Evolutionary conservation across 2,888 invertebrate species (phyloP).

Genomic region (Odontocerum albicorne): DNA sequence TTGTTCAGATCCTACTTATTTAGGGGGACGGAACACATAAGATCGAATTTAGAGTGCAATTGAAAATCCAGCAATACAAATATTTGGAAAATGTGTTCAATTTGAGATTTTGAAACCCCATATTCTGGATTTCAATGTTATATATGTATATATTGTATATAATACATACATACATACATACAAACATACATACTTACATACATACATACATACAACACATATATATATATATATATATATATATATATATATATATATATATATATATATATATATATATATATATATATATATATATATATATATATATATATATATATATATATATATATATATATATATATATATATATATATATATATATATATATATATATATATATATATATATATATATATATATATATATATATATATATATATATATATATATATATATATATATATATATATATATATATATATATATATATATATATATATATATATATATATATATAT

Average conservation of each 20-base stretch:
- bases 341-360: conserved; percentile 6
- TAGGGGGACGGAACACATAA: no score
- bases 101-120: no score
- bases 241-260: conserved; percentile 6
- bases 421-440: conserved; percentile 6
- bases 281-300: conserved; percentile 5
- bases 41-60: no score
- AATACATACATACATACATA: conserved; percentile 7
- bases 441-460: conserved; percentile 5
- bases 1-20: no score
- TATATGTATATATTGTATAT: no score
- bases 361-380: conserved; percentile 5
- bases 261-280: conserved; percentile 5
- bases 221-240: conserved; percentile 6
- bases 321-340: conserved; percentile 6
- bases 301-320: conserved; percentile 6
- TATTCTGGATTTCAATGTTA: no score
- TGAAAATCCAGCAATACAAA: no score
- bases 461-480: conserved; percentile 6
- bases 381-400: conserved; percentile 7
- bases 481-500: conserved; percentile 6
- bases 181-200: conserved; percentile 3
- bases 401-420: conserved; percentile 5
- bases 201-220: conserved; percentile 5
- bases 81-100: no score